phyloP scores from a whole-genome alignment of 2,888 invertebrate genomes.

The Oligia strigilis region DNA sequence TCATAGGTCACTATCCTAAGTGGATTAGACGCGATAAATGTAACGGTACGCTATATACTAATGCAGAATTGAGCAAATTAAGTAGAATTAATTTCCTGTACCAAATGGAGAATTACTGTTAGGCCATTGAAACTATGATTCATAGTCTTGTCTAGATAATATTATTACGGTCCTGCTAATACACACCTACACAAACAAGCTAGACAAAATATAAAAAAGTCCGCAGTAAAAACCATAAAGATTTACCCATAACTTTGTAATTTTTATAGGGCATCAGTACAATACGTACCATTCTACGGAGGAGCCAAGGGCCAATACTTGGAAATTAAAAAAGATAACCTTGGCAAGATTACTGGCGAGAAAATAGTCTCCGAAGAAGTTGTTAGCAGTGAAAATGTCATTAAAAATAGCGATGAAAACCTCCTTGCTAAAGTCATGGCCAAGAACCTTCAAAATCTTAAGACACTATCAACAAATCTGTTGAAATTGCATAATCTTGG shows the following conservation, averaged over 20 bases:
- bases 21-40: not conserved
- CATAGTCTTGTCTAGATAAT: not conserved
- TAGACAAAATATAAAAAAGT: not conserved
- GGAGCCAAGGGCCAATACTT: slow-evolving; percentile 93
- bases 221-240: not conserved
- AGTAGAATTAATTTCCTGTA: slow-evolving; percentile 12
- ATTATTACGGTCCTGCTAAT: not conserved
- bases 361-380: slow-evolving; percentile 86
- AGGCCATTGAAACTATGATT: slow-evolving; percentile 1
- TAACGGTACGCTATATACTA: slow-evolving; percentile 22
- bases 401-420: slow-evolving; percentile 84
- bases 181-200: not conserved
- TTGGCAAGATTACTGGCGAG: slow-evolving; percentile 88
- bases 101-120: slow-evolving; percentile 33
- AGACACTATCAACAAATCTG: slow-evolving; percentile 90
- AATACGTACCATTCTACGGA: slow-evolving; percentile 92
- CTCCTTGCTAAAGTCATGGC: slow-evolving; percentile 85
- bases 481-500: slow-evolving; percentile 91
- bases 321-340: slow-evolving; percentile 89
- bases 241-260: slow-evolving; percentile 22
- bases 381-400: slow-evolving; percentile 82
- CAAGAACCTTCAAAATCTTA: slow-evolving; percentile 90
- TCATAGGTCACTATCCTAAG: slow-evolving; percentile 38
- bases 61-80: not conserved
- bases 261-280: slow-evolving; percentile 76